Evolutionary conservation across 2,113 vertebrate genomes (phyloP).

Genomic region (Corynorhinus townsendii): DNA sequence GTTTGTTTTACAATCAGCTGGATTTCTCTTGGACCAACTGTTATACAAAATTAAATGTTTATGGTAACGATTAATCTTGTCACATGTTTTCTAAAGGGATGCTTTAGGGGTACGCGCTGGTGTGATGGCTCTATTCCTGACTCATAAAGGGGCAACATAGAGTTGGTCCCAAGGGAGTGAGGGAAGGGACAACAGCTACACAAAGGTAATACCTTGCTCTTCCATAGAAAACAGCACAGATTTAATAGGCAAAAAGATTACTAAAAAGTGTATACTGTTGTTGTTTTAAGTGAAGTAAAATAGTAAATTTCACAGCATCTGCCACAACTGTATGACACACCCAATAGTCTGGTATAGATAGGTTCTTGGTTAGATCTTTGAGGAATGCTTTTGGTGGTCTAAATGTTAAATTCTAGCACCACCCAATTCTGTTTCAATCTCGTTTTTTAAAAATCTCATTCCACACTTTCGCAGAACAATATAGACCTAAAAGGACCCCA

Average conservation of each 20-base stretch:
- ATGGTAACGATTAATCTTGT: not conserved
- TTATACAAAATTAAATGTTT: not conserved
- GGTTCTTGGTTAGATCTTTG: not conserved
- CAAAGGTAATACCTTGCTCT: not conserved
- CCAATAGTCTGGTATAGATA: not conserved
- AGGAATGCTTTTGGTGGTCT: not conserved
- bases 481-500: not conserved
- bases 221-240: not conserved
- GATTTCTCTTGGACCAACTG: not conserved
- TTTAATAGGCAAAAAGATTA: not conserved
- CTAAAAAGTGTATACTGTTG: not conserved
- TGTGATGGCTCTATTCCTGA: too few species aligned
- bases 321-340: not conserved
- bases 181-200: not conserved
- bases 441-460: not conserved
- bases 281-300: not conserved
- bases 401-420: not conserved
- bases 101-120: not conserved
- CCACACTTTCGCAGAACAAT: not conserved
- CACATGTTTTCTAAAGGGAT: not conserved
- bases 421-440: not conserved
- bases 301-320: not conserved
- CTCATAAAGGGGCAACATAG: not conserved
- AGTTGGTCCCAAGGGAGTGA: not conserved
- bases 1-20: not conserved